phyloP scores from a whole-genome alignment of 2,113 vertebrate genomes.

The Brachypteracias leptosomus region DNA sequence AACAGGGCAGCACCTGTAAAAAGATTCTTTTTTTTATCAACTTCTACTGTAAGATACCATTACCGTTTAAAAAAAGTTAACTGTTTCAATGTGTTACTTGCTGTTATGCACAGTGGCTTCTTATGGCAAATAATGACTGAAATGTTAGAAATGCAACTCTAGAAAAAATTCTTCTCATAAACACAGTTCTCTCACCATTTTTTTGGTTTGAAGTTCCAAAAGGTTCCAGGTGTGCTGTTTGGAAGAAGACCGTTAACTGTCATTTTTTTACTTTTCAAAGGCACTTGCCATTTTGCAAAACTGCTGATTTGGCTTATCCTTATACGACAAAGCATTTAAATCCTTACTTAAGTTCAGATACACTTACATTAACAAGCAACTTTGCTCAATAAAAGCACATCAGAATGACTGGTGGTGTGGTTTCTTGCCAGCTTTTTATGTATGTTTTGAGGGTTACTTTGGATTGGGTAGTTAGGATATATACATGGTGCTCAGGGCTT shows the following conservation, averaged over 20 bases:
- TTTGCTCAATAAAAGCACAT: background rate
- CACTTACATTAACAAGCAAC: background rate
- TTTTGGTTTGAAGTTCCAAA: background rate
- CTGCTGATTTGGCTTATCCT: background rate
- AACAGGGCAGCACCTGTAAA: background rate
- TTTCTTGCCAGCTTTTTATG: background rate
- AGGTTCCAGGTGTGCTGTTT: background rate
- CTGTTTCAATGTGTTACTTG: background rate
- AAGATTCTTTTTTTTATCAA: background rate
- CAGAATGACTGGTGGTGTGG: background rate
- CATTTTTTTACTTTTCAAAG: background rate
- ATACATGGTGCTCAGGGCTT: background rate
- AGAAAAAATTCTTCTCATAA: background rate
- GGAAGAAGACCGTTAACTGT: background rate
- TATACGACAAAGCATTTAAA: background rate
- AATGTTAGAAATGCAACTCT: background rate
- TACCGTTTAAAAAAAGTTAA: background rate
- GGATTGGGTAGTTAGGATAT: background rate
- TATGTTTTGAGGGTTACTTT: background rate
- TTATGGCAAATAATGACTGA: background rate
- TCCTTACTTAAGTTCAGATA: background rate
- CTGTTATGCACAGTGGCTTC: background rate
- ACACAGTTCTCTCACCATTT: background rate
- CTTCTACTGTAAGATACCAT: background rate
- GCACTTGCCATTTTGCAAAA: background rate